A percentile compares a stretch with the other conserved stretches of the same genome.
These are phyloP conservation scores for Mohoua ochrocephala DNA, from an alignment of 2,113 vertebrate genomes.

Conservation along the genomic window DNA sequence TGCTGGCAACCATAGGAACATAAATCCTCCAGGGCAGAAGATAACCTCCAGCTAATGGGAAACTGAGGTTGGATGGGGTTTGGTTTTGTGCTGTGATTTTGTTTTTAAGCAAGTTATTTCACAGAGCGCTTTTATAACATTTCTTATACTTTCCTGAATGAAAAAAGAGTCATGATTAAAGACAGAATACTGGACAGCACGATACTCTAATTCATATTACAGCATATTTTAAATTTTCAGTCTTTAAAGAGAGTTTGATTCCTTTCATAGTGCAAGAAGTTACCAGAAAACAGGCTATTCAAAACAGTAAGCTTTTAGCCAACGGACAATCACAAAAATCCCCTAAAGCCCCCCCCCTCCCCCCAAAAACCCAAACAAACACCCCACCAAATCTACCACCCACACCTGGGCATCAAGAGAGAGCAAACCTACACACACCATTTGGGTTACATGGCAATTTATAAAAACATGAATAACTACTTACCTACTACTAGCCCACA, in stretches of 20 bases:
- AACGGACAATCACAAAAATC: not conserved
- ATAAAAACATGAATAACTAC: not conserved
- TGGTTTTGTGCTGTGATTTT: not conserved
- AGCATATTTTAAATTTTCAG: not conserved
- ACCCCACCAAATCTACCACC: not conserved
- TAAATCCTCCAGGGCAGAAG: not conserved
- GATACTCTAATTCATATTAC: not conserved
- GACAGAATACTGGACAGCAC: not conserved
- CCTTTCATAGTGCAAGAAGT: not conserved
- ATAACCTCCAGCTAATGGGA: not conserved
- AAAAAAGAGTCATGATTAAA: not conserved
- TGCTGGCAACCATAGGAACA: not conserved
- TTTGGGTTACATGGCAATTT: not conserved
- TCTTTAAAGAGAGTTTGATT: not conserved
- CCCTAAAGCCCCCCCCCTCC: not conserved
- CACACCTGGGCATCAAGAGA: not conserved
- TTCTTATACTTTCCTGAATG: not conserved
- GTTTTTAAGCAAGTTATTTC: not conserved
- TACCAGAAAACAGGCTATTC: not conserved
- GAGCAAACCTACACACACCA: not conserved
- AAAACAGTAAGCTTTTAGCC: not conserved
- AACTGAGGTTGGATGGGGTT: not conserved
- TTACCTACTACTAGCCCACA: constrained; percentile 96
- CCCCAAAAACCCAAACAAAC: not conserved
- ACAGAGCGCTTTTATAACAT: not conserved